Conservation (phyloP, 2,888 invertebrate genomes). For the Colostygia pectinataria region DNA sequence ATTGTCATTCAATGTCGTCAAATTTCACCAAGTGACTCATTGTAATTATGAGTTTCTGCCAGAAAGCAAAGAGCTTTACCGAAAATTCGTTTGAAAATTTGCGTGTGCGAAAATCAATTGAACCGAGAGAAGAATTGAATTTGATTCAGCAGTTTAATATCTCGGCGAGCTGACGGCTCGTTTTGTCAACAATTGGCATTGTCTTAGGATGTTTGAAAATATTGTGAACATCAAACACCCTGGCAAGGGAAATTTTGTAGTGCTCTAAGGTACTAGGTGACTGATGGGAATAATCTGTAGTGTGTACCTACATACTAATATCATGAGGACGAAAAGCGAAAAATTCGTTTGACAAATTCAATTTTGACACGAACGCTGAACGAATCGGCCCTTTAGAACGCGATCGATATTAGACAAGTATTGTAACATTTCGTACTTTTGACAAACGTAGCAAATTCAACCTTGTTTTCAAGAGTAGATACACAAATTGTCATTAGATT, state of each 20-base stretch:
- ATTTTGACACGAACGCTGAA: no score
- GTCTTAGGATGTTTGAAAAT: slow-evolving; percentile 70
- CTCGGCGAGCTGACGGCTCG: slow-evolving; percentile 60
- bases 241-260: slow-evolving; percentile 17
- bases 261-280: not conserved
- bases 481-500: no score
- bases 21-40: slow-evolving; percentile 2
- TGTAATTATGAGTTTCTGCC: not conserved
- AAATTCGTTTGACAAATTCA: no score
- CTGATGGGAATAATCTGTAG: no score
- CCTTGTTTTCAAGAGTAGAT: no score
- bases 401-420: no score
- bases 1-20: not conserved
- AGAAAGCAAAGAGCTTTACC: slow-evolving; percentile 6
- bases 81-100: slow-evolving; percentile 25
- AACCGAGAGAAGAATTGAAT: slow-evolving; percentile 57
- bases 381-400: no score
- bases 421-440: no score
- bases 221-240: slow-evolving; percentile 56
- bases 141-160: slow-evolving; percentile 54
- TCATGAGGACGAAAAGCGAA: no score
- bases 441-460: no score
- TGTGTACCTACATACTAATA: no score
- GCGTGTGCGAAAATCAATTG: slow-evolving; percentile 50
- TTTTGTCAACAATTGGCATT: slow-evolving; percentile 73